Evolutionary conservation across 2,888 invertebrate genomes (phyloP), one percentile per base, ranked within the genome.

Genomic region (Catocala fraxini): DNA sequence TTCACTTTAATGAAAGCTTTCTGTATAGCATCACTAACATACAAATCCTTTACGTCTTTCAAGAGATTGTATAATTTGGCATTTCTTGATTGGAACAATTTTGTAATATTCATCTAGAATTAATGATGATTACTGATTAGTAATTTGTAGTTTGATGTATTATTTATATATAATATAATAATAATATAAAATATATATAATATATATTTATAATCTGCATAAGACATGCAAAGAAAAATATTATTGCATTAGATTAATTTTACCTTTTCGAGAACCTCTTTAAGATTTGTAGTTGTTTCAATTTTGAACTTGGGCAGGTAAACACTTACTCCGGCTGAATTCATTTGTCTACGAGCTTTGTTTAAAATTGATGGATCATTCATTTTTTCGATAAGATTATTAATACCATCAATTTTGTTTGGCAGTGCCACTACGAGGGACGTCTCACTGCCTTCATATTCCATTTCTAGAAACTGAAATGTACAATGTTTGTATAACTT

Each of bases 1-100:
- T 97, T 97, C 0, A 98, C 96, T 82, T 97, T 97, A 77, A 98
- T 96, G 78, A 96, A 97, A 5, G 97, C 97, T 86, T 98, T 98
- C 80, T 98, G 98, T 5, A 96, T 83, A 9, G 97, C 96, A 70
- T 96, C 95, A 75, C 95, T 95, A 10, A 98, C 95, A 58, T 77
- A 88, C 15, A 98, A 85, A 2, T 86, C 75, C 5, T 81, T 80
- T 1, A 83, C 62, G 45, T 74, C 65, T 54, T 95, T 90, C 13
- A 96, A 85, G 52, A 98, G 94, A 12, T 96, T 96, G 12, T 93
- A 87, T 74, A 98, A 95, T 71, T 96, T 91, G 1, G 97, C 97
- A 4, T 84, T 10, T 0, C 5, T 5, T 0, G 77, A 0, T 1
- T 39, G 53, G 56, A 93, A 93, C 4, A 93, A 3, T 48, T 77